These are phyloP conservation scores for Pygathrix nemaeus DNA, from an alignment of 2,113 vertebrate genomes.

Conservation along the genomic window DNA sequence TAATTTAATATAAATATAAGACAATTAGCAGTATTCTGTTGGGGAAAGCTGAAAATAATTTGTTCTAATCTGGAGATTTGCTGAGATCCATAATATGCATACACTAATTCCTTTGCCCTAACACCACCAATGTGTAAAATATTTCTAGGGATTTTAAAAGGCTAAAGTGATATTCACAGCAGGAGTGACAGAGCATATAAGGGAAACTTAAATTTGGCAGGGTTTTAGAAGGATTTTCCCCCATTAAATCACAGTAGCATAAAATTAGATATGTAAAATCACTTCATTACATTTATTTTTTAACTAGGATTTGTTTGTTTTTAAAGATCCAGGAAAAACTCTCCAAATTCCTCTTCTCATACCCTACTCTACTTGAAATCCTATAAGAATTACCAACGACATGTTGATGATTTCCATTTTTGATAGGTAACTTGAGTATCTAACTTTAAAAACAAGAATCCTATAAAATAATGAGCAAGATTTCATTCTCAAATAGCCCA, in stretches of 20 bases:
- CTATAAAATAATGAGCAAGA: constrained; percentile 43
- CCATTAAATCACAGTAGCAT: neutral
- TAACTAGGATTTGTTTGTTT: constrained; percentile 1
- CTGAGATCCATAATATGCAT: constrained; percentile 8
- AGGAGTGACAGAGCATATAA: neutral
- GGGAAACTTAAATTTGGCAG: neutral
- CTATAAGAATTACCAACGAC: constrained; percentile 21
- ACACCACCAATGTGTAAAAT: neutral
- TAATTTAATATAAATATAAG: constrained; percentile 53
- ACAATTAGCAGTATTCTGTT: constrained; percentile 50
- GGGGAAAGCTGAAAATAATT: constrained; percentile 45
- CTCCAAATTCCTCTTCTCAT: neutral
- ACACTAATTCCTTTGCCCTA: neutral
- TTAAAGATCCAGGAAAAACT: neutral
- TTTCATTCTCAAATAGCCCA: constrained; percentile 47
- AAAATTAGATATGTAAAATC: constrained; percentile 23
- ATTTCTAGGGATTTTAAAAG: neutral
- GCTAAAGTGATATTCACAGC: neutral
- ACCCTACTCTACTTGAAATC: neutral
- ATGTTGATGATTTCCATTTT: constrained; percentile 34
- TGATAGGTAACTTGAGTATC: neutral
- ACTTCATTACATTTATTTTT: constrained; percentile 42
- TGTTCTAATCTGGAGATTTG: constrained; percentile 38
- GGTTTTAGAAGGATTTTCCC: neutral
- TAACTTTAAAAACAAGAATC: constrained; percentile 47